phyloP scores from a whole-genome alignment of 1,140 invertebrate genomes.

The Eufriesea mexicana region DNA sequence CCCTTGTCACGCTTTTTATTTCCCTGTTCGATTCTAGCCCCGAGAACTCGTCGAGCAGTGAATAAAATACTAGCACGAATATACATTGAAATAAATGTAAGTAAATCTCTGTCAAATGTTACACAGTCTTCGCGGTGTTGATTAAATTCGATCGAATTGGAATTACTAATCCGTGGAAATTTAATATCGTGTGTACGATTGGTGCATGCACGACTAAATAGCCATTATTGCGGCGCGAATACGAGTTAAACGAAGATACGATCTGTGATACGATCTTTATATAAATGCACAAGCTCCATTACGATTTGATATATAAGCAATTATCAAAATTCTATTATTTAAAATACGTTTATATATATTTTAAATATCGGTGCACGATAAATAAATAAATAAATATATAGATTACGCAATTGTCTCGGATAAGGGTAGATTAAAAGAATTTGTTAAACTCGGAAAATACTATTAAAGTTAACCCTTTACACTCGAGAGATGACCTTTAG shows the following conservation, averaged over 20 bases:
- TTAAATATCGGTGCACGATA: background rate
- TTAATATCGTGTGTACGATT: background rate
- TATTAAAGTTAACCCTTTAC: too few species aligned
- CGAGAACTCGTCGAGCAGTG: too few species aligned
- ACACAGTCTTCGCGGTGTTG: background rate
- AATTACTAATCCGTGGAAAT: background rate
- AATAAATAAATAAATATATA: too few species aligned
- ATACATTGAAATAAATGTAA: too few species aligned
- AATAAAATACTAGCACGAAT: too few species aligned
- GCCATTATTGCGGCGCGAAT: too few species aligned
- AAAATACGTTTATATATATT: background rate
- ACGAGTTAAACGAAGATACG: slow-evolving; percentile 27
- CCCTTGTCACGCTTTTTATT: background rate
- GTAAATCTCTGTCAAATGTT: too few species aligned
- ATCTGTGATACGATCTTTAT: background rate
- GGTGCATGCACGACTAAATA: too few species aligned
- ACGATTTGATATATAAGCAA: background rate
- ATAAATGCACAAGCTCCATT: background rate
- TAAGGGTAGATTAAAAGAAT: too few species aligned
- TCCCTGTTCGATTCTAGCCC: background rate
- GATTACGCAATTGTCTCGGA: too few species aligned
- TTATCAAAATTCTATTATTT: background rate
- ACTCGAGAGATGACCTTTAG: too few species aligned
- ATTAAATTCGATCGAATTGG: background rate
- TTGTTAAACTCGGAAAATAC: too few species aligned